Evolutionary conservation across 2,888 invertebrate species (phyloP), one percentile per base, ranked within the genome.

Genomic region (Cephus nigrinus): DNA sequence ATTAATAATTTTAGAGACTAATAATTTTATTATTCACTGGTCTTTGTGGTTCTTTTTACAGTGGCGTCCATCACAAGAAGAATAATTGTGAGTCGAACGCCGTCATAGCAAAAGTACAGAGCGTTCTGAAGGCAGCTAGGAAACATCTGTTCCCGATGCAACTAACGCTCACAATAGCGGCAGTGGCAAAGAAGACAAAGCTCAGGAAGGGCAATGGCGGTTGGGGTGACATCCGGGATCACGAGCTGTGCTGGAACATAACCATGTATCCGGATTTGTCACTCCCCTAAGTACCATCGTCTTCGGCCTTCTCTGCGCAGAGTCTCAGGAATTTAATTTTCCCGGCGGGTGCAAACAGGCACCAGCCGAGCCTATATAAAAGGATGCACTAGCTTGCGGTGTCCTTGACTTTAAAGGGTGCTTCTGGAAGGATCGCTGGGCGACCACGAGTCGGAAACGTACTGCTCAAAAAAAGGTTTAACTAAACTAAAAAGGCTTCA

Each of bases 41-140:
- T 55, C 0, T 2, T 9, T 55, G 1, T 0, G 15, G 0, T 55
- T 23, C 80, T 86, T 93, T 92, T 93, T 92, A 23, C 93, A 98
- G 98, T 92, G 99, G 99, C 11, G 96, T 98, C 76, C 99, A 99
- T 92, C 98, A 98, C 91, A 98, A 98, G 93, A 97, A 98, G 90
- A 95, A 95, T 73, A 97, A 97, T 90, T 98, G 98, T 92, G 96
- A 96, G 91, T 96, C 97, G 4, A 96, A 96, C 35, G 95, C 96
- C 72, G 96, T 95, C 78, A 96, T 96, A 90, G 95, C 96, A 40
- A 96, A 96, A 92, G 96, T 97, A 77, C 97, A 97, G 90, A 96
- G 95, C 85, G 93, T 97, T 34, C 91, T 97, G 31, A 94, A 94
- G 81, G 94, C 95, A 36, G 96, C 96, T 0, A 93, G 93, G 36